A percentile compares a stretch with the other conserved stretches of the same genome.
Conservation (phyloP, 2,113 vertebrate species). For the Pantherophis guttatus region DNA sequence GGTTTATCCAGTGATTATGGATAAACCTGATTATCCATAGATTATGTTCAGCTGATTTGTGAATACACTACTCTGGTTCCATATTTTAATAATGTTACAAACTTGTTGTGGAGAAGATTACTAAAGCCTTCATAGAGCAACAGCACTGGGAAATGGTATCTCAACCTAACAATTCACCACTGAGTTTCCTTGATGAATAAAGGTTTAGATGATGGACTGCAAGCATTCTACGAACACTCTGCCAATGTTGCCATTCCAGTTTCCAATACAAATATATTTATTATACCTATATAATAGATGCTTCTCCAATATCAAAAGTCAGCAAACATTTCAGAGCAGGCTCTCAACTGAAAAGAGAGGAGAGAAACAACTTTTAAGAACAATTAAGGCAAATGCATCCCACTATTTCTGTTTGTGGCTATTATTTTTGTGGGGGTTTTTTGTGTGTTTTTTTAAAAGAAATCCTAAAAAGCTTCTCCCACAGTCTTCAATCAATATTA, state of each 20-base stretch:
- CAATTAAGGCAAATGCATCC: constrained; percentile 58
- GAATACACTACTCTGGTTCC: neutral
- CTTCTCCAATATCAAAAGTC: neutral
- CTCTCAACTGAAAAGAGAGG: constrained; percentile 55
- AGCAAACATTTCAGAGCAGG: constrained; percentile 54
- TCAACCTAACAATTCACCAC: neutral
- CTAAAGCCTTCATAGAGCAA: neutral
- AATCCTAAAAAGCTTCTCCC: constrained; percentile 51
- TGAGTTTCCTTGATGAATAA: neutral
- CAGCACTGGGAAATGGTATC: neutral
- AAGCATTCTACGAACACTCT: neutral
- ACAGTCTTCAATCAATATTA: constrained; percentile 63
- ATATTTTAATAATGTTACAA: neutral
- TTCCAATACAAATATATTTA: neutral
- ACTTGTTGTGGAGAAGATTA: neutral
- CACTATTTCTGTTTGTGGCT: constrained; percentile 46
- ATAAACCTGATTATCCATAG: too few species aligned
- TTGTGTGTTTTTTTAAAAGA: neutral
- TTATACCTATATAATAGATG: neutral
- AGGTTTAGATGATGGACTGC: neutral
- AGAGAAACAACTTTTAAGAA: constrained; percentile 56
- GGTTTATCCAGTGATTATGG: too few species aligned
- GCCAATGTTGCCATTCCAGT: too few species aligned
- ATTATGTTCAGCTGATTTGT: neutral
- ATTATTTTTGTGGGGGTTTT: neutral